Evolutionary conservation across 2,888 invertebrate genomes (phyloP).

Genomic region (Sympetrum striolatum): DNA sequence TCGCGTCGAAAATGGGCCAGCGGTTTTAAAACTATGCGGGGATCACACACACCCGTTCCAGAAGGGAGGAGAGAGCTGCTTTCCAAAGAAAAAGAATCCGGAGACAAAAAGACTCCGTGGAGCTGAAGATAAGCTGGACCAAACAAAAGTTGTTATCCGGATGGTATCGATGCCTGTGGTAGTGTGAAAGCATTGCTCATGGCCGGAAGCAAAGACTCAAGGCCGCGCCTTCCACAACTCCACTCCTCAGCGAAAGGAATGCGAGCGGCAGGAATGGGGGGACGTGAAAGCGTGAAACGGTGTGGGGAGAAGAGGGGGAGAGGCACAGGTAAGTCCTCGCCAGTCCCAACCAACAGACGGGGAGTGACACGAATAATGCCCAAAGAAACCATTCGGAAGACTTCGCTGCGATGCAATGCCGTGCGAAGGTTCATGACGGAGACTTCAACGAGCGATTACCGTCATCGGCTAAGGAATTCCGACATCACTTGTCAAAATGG

Average conservation of each 20-base stretch:
- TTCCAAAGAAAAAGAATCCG: neutral
- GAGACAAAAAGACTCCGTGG: neutral
- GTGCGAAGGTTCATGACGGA: no score
- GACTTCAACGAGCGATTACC: no score
- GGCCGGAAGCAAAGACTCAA: slow-evolving; percentile 18
- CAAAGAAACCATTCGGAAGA: no score
- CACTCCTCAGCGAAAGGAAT: neutral
- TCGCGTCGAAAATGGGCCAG: no score
- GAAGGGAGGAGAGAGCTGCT: neutral
- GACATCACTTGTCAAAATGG: no score
- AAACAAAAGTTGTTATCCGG: neutral
- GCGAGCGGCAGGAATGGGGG: neutral
- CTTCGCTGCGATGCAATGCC: no score
- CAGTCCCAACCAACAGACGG: neutral
- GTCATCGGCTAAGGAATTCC: no score
- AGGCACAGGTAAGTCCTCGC: neutral
- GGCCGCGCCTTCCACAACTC: slow-evolving; percentile 2
- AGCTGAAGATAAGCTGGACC: neutral
- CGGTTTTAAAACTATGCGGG: no score
- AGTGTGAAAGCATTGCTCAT: neutral
- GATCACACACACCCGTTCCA: neutral
- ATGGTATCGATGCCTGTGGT: neutral
- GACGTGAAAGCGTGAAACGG: neutral
- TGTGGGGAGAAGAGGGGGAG: neutral
- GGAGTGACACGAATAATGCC: neutral